A percentile compares a stretch with the other conserved stretches of the same genome.
These are phyloP conservation scores for Patiria miniata DNA, from an alignment of 35 echinoderm and acorn worm genomes.

Conservation along the genomic window DNA sequence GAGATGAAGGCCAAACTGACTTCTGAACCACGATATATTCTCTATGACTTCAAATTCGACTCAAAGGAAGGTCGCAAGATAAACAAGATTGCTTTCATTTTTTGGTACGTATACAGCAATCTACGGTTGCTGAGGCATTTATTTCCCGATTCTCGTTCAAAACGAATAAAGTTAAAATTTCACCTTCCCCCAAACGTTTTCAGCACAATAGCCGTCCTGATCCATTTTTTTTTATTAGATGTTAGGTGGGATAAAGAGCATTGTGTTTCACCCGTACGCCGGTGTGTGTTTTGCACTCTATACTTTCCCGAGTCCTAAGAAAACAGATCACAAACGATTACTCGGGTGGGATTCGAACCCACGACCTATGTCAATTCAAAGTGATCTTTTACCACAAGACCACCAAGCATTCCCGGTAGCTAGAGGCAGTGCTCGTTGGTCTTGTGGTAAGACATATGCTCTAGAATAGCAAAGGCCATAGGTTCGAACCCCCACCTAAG, in stretches of 20 bases:
- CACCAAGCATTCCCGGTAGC: too few relatives aligned
- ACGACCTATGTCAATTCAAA: too few relatives aligned
- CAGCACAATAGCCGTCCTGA: not conserved
- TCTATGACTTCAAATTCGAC: not conserved
- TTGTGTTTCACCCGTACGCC: too few relatives aligned
- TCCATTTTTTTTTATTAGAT: not conserved
- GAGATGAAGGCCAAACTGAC: not conserved
- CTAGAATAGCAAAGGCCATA: too few relatives aligned
- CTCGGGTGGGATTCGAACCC: too few relatives aligned
- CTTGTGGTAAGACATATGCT: too few relatives aligned
- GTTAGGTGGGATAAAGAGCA: not conserved
- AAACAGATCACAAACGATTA: too few relatives aligned
- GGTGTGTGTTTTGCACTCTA: too few relatives aligned
- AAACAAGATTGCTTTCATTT: not conserved
- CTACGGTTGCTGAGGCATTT: not conserved
- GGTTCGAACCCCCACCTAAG: not conserved
- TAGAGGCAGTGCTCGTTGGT: too few relatives aligned
- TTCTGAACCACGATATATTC: not conserved
- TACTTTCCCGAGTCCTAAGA: too few relatives aligned
- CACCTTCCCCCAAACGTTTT: not conserved
- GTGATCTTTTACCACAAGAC: too few relatives aligned
- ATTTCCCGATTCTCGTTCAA: not conserved
- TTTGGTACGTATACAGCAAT: not conserved
- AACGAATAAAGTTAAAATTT: not conserved
- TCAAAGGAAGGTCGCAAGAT: not conserved